phyloP scores from a whole-genome alignment of 1,140 invertebrate species.

The Bombus waltoni region DNA sequence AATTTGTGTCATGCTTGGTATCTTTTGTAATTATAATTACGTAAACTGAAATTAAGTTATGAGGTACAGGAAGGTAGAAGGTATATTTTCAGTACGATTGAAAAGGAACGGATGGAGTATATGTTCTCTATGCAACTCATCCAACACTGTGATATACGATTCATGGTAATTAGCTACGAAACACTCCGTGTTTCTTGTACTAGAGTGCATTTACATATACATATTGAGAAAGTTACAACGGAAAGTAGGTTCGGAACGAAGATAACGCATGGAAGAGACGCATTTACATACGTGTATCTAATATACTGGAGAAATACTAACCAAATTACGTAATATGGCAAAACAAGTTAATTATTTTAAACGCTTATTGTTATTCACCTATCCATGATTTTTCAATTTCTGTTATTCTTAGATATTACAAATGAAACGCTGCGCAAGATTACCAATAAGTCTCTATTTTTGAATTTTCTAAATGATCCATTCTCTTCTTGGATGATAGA shows the following conservation, averaged over 20 bases:
- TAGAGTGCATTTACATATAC: conserved; percentile 14
- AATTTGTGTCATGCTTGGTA: not conserved
- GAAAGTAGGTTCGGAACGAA: conserved; percentile 31
- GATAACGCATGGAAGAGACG: conserved; percentile 19
- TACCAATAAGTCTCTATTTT: no score
- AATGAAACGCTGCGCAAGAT: not conserved
- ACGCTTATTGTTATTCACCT: no score
- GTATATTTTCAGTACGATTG: not conserved
- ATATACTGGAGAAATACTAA: not conserved
- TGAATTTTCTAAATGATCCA: no score
- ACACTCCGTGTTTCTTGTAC: not conserved
- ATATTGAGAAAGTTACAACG: not conserved
- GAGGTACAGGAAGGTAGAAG: not conserved
- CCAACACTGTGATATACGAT: not conserved
- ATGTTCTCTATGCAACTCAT: not conserved
- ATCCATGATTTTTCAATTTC: not conserved
- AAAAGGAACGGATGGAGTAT: not conserved
- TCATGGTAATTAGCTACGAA: conserved; percentile 2
- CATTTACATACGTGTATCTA: conserved; percentile 10
- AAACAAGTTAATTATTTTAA: no score
- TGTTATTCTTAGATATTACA: not conserved
- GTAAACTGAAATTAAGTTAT: conserved; percentile 24
- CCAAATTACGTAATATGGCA: not conserved
- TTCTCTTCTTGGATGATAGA: not conserved
- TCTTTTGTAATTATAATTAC: conserved; percentile 19